Evolutionary conservation across 2,797 vertebrate species (phyloP).

Genomic region (Alcedo quadribrachys): DNA sequence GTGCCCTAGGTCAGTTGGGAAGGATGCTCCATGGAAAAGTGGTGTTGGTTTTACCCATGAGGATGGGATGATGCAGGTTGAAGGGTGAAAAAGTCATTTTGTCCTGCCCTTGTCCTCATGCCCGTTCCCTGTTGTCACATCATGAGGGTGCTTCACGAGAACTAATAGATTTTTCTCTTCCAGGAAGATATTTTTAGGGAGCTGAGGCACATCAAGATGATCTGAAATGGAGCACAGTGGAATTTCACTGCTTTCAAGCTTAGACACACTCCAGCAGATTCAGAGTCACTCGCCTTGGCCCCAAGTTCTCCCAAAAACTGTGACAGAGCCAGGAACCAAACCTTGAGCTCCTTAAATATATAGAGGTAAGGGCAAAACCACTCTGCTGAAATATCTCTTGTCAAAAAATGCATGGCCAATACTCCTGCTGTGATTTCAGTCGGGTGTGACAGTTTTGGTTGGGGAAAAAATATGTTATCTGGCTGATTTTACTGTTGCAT

Average conservation of each 20-base stretch:
- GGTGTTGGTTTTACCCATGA: not conserved
- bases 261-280: not conserved
- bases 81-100: not conserved
- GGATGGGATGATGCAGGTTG: not conserved
- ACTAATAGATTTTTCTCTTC: conserved; percentile 19
- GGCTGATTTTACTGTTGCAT: not conserved
- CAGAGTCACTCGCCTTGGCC: not conserved
- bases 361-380: not conserved
- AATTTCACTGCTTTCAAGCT: conserved; percentile 21
- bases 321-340: not conserved
- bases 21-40: not conserved
- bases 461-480: not conserved
- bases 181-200: conserved; percentile 39
- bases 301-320: not conserved
- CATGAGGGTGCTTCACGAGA: not conserved
- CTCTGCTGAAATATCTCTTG: not conserved
- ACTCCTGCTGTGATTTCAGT: not conserved
- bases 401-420: not conserved
- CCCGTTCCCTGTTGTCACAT: not conserved
- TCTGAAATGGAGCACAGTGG: not conserved
- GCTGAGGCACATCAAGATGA: not conserved
- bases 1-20: not conserved
- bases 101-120: not conserved
- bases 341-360: not conserved
- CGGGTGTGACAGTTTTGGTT: not conserved